Evolutionary conservation across 2,888 invertebrate genomes (phyloP), one percentile per base, ranked within the genome.

Genomic region (Phorcus lineatus): DNA sequence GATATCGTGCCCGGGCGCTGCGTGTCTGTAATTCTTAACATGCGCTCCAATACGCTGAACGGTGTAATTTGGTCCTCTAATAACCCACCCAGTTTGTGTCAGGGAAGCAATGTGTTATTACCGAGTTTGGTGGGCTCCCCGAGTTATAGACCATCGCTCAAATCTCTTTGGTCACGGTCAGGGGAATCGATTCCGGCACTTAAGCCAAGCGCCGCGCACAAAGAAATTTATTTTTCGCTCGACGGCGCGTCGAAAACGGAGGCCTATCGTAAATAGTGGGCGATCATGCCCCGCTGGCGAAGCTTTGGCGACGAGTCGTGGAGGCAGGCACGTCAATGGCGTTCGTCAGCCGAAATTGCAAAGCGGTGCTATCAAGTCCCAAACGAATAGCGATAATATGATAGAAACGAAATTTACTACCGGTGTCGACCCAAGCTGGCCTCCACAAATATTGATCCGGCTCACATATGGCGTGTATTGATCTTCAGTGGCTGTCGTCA

Each of bases 171-270:
- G 70, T 70, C 70, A 70, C 70, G 70, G 70, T n/a, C 40, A 36
- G 70, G 2, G 67, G 70, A 70, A 70, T 70, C 70, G 70, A 70
- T 70, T 70, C 70, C 62, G 47, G 66, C 77, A 78, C 62, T 78
- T 66, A 78, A 78, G 62, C 66, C 77, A 66, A 66, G 53, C 62
- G 47, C 77, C 47, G n/a, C 77, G 66, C 22, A 40, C 77, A 57
- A 62, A 78, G 77, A 78, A 78, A 62, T 78, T 66, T 78, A 78
- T 66, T 78, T 78, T 36, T 78, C 57, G 52, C 66, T 78, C 66
- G 76, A 55, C 55, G 55, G 76, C 54, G 54, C 76, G 76, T 53
- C 54, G 76, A 36, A 76, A 55, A 53, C 24, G 47, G 54, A 55
- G 54, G 13, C 53, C 36, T 53, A 55, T 54, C 55, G 36, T 76